Conservation (phyloP, 2,113 vertebrate species). For the Solea senegalensis region DNA sequence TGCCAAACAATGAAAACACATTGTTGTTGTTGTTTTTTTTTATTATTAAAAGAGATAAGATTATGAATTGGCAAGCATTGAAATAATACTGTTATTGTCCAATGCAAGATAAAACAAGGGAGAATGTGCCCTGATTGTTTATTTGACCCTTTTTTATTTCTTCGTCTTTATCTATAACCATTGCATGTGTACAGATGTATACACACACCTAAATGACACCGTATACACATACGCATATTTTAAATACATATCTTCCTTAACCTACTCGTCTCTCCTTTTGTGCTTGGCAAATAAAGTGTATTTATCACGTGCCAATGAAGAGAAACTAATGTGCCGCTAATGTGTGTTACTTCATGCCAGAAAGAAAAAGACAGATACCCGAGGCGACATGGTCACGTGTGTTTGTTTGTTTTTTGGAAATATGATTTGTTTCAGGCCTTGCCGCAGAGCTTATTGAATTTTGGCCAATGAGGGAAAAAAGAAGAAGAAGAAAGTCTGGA, state of each 20-base stretch:
- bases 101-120: background rate
- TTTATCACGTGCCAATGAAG: too few species aligned
- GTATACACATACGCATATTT: too few species aligned
- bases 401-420: conserved; percentile 4
- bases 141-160: background rate
- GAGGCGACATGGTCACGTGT: background rate
- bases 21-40: background rate
- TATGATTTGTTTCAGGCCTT: background rate
- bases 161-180: background rate
- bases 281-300: too few species aligned
- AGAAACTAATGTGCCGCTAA: background rate
- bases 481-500: too few species aligned
- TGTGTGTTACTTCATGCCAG: background rate
- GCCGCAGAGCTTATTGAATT: too few species aligned
- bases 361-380: background rate
- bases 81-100: background rate
- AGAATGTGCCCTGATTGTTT: too few species aligned
- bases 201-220: background rate
- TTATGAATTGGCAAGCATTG: background rate
- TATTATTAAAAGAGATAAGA: conserved; percentile 13
- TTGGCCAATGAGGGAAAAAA: too few species aligned
- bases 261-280: too few species aligned
- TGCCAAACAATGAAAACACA: conserved; percentile 14
- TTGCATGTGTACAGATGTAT: background rate
- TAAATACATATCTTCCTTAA: too few species aligned